Evolutionary conservation across 2,888 invertebrate genomes (phyloP), one percentile per base, ranked within the genome.

Genomic region (Drosophila prolongata): DNA sequence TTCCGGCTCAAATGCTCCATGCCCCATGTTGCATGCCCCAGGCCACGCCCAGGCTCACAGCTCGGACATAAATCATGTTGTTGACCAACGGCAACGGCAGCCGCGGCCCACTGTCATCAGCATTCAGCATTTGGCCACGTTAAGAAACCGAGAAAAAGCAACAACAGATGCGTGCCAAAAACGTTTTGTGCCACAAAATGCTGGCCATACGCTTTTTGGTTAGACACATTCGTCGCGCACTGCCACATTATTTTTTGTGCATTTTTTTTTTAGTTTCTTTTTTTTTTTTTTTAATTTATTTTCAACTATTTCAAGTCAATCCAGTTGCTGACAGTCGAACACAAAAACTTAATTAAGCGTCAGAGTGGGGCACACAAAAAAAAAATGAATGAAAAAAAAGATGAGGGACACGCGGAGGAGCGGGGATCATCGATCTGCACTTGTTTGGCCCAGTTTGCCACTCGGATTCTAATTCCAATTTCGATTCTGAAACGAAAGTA

Each of bases 151-250:
- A 58, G 46, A 43, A 43, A 42, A 43, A 60, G 35, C 27, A 46
- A 19, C 50, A 44, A 40, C 57, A 72, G 59, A 73, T 73, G 74
- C 73, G 74, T 73, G 59, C 65, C 57, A 73, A 67, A 78, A 80
- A 80, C 80, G 80, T 84, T 80, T 80, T 80, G 80, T 84, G 81
- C 52, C 85, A 84, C 85, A 80, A 80, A 80, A 71, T 84, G 80
- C 65, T 80, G 68, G 53, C 70, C 78, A 75, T 79, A 82, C 78
- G 80, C 80, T 80, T 73, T 80, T 84, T 80, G 72, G 84, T 80
- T 64, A 61, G 82, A 43, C 27, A 62, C 52, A 71, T 67, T 66
- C 27, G 61, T 59, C 60, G 62, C 62, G 60, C 65, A 52, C 65
- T 46, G 61, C 49, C 59, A 40, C 46, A 34, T 47, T 35, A 44